These are phyloP conservation scores for Aphrocallistes beatrix DNA, from an alignment of 37 sponge, comb jelly and placozoan genomes.

Conservation along the genomic window DNA sequence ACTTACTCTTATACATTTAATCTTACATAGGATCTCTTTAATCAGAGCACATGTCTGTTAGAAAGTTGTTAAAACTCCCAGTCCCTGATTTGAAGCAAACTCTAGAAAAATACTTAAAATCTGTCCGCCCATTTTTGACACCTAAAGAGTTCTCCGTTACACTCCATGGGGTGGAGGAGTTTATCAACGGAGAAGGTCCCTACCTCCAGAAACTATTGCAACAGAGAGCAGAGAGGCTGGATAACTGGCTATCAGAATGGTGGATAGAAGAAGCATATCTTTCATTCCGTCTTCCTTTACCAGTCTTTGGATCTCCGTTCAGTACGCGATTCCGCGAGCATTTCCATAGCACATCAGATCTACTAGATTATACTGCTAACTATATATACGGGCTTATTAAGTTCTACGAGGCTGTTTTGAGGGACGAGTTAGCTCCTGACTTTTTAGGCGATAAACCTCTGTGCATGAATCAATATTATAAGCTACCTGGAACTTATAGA, in stretches of 20 bases:
- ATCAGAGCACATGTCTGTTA: too few species aligned
- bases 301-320: conserved; percentile 46
- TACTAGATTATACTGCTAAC: neutral
- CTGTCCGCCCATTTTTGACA: neutral
- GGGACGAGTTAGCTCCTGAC: conserved; percentile 46
- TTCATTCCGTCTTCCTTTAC: conserved; percentile 41
- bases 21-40: too few species aligned
- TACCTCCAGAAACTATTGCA: neutral
- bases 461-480: conserved; percentile 54
- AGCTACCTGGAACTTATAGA: conserved; percentile 33
- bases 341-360: neutral
- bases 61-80: too few species aligned
- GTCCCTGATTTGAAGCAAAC: neutral
- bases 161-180: neutral
- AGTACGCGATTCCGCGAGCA: neutral
- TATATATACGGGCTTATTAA: neutral
- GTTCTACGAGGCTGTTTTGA: neutral
- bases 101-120: neutral
- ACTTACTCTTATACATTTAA: too few species aligned
- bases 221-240: neutral
- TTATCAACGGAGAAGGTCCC: neutral
- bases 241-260: conserved; percentile 59
- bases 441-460: conserved; percentile 31
- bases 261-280: conserved; percentile 73
- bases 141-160: neutral